These are phyloP conservation scores for Listrodromus nycthemerus DNA, from an alignment of 2,888 invertebrate species.

Conservation along the genomic window DNA sequence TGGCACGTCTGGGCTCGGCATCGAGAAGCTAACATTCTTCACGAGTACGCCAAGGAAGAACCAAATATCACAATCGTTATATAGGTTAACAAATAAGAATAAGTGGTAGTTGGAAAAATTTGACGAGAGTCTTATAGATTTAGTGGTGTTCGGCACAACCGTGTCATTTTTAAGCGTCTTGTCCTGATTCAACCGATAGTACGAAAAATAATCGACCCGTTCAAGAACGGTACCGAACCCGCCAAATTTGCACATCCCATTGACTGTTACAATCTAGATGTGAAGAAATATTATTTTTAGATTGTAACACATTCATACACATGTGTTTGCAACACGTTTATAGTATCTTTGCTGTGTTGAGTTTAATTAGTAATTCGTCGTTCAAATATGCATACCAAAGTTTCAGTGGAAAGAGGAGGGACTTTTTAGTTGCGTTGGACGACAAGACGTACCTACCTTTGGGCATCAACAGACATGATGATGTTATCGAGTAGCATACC, in stretches of 20 bases:
- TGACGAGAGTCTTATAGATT: background rate
- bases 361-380: slow-evolving; percentile 10
- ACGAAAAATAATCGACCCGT: background rate
- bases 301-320: slow-evolving; percentile 29
- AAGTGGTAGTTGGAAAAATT: background rate
- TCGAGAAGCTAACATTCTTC: background rate
- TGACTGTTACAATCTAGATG: slow-evolving; percentile 37
- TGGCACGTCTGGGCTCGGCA: background rate
- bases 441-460: background rate
- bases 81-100: slow-evolving; percentile 28
- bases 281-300: slow-evolving; percentile 55
- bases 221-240: slow-evolving; percentile 44
- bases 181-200: slow-evolving; percentile 41
- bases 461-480: slow-evolving; percentile 46
- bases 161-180: slow-evolving; percentile 15
- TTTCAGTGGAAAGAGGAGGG: no score
- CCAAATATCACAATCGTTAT: slow-evolving; percentile 36
- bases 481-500: slow-evolving; percentile 35
- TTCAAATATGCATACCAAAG: no score
- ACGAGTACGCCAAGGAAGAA: no score
- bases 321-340: slow-evolving; percentile 13
- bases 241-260: slow-evolving; percentile 53
- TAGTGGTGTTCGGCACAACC: slow-evolving; percentile 2
- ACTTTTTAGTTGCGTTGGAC: no score
- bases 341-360: slow-evolving; percentile 22